Conservation (phyloP, 2,797 vertebrate genomes). For the Gallinago solitaria region DNA sequence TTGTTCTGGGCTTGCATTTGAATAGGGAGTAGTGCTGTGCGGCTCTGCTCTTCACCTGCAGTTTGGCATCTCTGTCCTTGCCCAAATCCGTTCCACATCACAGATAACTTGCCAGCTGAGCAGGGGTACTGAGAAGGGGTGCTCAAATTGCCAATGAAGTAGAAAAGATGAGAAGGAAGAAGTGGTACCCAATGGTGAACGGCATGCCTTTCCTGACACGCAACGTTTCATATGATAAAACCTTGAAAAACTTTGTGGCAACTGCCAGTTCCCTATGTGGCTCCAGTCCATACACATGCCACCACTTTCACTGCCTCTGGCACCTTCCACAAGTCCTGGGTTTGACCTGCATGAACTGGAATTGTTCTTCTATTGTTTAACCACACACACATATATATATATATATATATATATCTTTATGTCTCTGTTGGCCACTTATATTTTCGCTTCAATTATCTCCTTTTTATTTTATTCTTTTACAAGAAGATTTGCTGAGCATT, state of each 20-base stretch:
- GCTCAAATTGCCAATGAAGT: not conserved
- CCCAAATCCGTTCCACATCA: not conserved
- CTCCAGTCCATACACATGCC: not conserved
- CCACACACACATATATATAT: not conserved
- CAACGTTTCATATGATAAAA: not conserved
- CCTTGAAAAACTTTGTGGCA: not conserved
- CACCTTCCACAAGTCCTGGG: not conserved
- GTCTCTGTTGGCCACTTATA: not conserved
- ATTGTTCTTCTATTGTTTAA: not conserved
- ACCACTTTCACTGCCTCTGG: not conserved
- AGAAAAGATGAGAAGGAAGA: not conserved
- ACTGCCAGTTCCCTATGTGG: not conserved
- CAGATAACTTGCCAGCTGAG: not conserved
- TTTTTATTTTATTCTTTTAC: not conserved
- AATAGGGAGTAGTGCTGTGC: not conserved
- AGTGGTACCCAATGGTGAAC: not conserved
- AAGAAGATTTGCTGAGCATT: not conserved
- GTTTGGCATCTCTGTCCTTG: not conserved
- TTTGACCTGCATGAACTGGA: not conserved
- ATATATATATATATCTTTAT: not conserved
- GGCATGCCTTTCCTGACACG: not conserved
- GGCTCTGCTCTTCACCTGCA: not conserved
- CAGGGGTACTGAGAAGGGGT: not conserved
- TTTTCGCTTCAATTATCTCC: not conserved
- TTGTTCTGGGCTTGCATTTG: not conserved